A percentile compares a stretch with the other conserved stretches of the same genome.
Conservation (phyloP, 2,113 vertebrate species). For the Gobius niger region DNA sequence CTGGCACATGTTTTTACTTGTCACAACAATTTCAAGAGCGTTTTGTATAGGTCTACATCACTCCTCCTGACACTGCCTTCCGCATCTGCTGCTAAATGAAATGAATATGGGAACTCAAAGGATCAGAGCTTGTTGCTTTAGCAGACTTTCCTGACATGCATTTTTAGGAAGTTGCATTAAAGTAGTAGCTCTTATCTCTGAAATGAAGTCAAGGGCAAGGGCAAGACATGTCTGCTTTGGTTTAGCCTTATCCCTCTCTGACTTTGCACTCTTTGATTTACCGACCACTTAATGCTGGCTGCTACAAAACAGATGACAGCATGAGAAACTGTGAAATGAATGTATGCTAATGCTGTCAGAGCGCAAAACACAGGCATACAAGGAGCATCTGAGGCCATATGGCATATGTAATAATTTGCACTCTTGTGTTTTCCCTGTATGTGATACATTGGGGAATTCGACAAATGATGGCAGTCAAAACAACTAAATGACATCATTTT, state of each 20-base stretch:
- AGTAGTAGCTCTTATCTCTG: not conserved
- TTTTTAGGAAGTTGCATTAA: not conserved
- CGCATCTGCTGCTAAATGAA: conserved; percentile 21
- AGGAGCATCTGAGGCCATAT: not conserved
- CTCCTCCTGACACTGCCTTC: conserved; percentile 35
- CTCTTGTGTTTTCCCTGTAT: not conserved
- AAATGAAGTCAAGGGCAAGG: not conserved
- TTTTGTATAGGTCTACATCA: conserved; percentile 45
- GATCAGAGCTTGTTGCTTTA: conserved; percentile 1
- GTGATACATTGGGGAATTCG: not conserved
- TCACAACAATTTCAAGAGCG: conserved; percentile 40
- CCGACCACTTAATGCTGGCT: not conserved
- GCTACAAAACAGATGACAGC: not conserved
- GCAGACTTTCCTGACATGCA: not conserved
- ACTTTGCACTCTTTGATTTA: not conserved
- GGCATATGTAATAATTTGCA: not conserved
- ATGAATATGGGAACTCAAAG: conserved; percentile 23
- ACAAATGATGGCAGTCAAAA: conserved; percentile 2
- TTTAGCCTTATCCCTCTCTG: not conserved
- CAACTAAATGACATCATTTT: conserved; percentile 1
- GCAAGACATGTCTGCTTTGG: not conserved
- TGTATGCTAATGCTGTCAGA: not conserved
- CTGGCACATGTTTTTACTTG: conserved; percentile 38
- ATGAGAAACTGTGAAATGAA: not conserved
- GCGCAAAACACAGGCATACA: not conserved